Evolutionary conservation across 1,140 invertebrate genomes (phyloP).

Genomic region (Batillaria attramentaria): DNA sequence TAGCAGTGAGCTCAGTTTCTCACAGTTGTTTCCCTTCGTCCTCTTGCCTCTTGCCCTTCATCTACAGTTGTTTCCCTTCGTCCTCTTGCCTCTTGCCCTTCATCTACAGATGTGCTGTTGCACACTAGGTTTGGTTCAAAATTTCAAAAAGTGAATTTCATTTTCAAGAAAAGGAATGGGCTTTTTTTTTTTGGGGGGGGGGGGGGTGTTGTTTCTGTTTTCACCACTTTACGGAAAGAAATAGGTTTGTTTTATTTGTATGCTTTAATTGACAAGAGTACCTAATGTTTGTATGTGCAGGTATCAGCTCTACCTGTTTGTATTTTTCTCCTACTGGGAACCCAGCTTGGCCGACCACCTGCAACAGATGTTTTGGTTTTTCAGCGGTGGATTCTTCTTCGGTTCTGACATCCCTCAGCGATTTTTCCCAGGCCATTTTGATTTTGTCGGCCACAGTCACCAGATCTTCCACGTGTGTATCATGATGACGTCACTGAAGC

Average conservation of each 20-base stretch:
- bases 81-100: no score
- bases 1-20: no score
- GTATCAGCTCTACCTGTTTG: slow-evolving; percentile 18
- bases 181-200: no score
- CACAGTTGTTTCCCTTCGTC: no score
- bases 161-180: no score
- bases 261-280: background rate
- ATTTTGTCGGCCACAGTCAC: slow-evolving; percentile 69
- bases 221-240: background rate
- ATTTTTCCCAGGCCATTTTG: slow-evolving; percentile 66
- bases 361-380: slow-evolving; percentile 68
- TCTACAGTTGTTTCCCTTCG: no score
- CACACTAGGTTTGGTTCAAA: no score
- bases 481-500: slow-evolving; percentile 61
- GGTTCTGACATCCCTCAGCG: slow-evolving; percentile 68
- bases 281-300: background rate
- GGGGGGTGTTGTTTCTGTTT: no score
- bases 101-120: no score
- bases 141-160: no score
- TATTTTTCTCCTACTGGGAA: slow-evolving; percentile 46
- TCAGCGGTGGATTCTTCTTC: slow-evolving; percentile 67
- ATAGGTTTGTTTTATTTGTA: background rate
- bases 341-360: slow-evolving; percentile 60
- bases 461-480: slow-evolving; percentile 71
- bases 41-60: no score